Percentiles rank a stretch among this genome's conserved stretches.
Evolutionary conservation across 1,140 invertebrate genomes (phyloP).

Genomic region (Drosophila burlai): DNA sequence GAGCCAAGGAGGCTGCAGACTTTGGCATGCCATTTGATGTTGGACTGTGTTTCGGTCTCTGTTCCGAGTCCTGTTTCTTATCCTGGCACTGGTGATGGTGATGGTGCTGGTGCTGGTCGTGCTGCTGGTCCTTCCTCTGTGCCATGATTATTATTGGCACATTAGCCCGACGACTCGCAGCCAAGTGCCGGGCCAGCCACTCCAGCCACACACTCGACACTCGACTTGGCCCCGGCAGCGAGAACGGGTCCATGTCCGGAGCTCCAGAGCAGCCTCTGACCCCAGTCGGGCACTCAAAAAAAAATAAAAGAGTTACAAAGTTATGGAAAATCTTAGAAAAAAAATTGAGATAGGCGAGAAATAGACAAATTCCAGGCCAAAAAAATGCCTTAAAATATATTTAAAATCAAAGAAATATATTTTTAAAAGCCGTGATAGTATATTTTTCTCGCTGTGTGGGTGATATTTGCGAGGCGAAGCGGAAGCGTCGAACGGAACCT

Average conservation of each 20-base stretch:
- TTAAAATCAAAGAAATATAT: neutral
- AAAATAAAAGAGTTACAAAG: neutral
- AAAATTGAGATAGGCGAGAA: neutral
- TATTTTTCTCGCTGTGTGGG: constrained; percentile 14
- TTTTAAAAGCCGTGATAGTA: neutral
- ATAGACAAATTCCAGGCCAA: no score
- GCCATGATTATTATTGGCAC: constrained; percentile 82
- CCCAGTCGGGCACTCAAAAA: constrained; percentile 6
- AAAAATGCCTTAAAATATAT: neutral
- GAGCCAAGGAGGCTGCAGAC: constrained; percentile 45
- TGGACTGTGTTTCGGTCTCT: constrained; percentile 13
- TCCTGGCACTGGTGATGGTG: constrained; percentile 4
- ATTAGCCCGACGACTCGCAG: constrained; percentile 67
- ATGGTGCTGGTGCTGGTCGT: constrained; percentile 7
- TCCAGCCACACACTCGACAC: constrained; percentile 81
- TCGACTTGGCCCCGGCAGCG: constrained; percentile 28
- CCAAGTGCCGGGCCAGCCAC: constrained; percentile 70
- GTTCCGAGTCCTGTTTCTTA: constrained; percentile 7
- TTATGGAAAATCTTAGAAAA: neutral
- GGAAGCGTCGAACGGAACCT: constrained; percentile 72
- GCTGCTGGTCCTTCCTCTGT: constrained; percentile 32
- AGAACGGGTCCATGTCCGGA: constrained; percentile 24
- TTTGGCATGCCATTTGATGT: constrained; percentile 81
- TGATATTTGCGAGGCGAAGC: constrained; percentile 62
- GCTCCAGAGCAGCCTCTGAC: constrained; percentile 28